Conservation (phyloP, 2,888 invertebrate genomes). For the Caenorhabditis uteleia region DNA sequence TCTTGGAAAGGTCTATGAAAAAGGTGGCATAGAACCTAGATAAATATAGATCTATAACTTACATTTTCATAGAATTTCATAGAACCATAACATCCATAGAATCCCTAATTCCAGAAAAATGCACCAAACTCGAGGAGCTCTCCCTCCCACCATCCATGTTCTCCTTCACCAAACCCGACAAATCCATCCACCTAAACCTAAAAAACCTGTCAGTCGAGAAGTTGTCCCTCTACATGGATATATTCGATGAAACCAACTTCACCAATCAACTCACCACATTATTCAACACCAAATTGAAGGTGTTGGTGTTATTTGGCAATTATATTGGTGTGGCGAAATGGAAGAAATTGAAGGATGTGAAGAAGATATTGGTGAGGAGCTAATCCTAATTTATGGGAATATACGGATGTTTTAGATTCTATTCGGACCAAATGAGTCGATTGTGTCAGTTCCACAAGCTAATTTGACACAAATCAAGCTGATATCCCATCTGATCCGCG, state of each 20-base stretch:
- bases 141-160: conserved; percentile 27
- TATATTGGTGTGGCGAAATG: conserved; percentile 17
- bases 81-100: no score
- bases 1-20: no score
- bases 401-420: conserved; percentile 19
- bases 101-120: conserved; percentile 12
- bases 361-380: conserved; percentile 14
- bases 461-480: conserved; percentile 24
- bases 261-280: neutral
- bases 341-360: conserved; percentile 15
- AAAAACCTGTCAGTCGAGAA: conserved; percentile 19
- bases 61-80: no score
- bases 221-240: conserved; percentile 37
- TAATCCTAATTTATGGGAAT: neutral
- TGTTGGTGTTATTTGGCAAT: conserved; percentile 37
- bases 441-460: conserved; percentile 26
- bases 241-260: conserved; percentile 27
- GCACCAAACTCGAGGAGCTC: conserved; percentile 17
- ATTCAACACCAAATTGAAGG: conserved; percentile 4
- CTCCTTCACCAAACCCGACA: conserved; percentile 17
- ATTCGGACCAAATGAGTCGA: conserved; percentile 28
- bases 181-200: neutral
- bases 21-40: no score
- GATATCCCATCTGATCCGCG: conserved; percentile 32
- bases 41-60: no score